Evolutionary conservation across 2,797 vertebrate species (phyloP), one percentile per base, ranked within the genome.

Genomic region (Acipenser transmontanus): DNA sequence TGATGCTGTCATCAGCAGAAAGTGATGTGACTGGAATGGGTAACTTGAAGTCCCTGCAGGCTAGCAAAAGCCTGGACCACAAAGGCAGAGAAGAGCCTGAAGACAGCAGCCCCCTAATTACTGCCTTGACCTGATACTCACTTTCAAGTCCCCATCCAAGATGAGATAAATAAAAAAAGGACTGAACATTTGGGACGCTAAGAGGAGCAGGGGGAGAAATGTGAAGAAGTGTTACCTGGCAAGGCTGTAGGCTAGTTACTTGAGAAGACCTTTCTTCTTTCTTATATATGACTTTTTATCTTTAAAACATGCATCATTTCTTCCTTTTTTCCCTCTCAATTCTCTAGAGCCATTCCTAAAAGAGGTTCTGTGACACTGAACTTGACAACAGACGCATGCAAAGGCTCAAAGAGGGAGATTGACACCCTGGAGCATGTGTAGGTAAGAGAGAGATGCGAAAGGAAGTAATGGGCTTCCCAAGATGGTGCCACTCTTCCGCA

Each of bases 121-220:
- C 80, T 79, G 71, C 76, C 84, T 88, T 83, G 80, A 86, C 87
- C 85, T 71, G 68, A 67, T 50, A 74, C 75, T 87, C 75, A 73
- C 80, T 87, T 89, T 91, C 79, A 89, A 82, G 79, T 85, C 76
- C 77, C 74, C 78, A 61, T 79, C 77, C 80, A 84, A 76, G 77
- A 84, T 82, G 80, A 85, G 74, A 77, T 80, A 76, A 84, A 83
- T 82, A 87, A 87, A 84, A 83, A 74, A 85, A 34, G 34, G 34
- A 4, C 34, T 82, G 83, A 85, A 77, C 8, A 57, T 73, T 72
- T 74, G 67, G 66, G 52, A 68, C 65, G 78, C 72, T 77, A n/a
- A 62, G 69, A 73, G 4, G 34, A 34, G 34, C 77, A 71, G 66
- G 63, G 63, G 34, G 68, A 74, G 62, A 8, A 77, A 69, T 80